These are phyloP conservation scores for Poeciliopsis prolifica DNA, from an alignment of 2,113 vertebrate genomes.

Conservation along the genomic window DNA sequence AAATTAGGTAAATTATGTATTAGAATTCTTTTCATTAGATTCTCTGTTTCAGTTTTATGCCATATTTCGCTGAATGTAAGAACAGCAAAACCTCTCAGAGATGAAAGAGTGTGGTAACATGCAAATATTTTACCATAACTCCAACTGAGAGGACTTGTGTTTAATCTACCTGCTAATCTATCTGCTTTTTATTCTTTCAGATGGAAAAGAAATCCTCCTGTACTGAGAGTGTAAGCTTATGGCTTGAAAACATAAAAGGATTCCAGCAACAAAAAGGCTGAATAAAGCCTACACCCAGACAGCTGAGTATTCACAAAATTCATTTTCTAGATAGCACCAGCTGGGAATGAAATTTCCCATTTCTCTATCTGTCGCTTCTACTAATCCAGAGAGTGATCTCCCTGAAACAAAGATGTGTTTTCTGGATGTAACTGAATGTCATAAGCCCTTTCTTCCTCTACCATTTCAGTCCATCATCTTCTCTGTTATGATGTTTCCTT, in stretches of 20 bases:
- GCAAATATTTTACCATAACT: neutral
- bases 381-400: constrained; percentile 64
- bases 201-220: constrained; percentile 18
- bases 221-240: constrained; percentile 26
- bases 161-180: too few relatives aligned
- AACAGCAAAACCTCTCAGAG: neutral
- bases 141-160: neutral
- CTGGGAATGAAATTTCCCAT: constrained; percentile 59
- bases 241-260: constrained; percentile 50
- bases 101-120: neutral
- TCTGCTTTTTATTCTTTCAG: constrained; percentile 1
- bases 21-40: neutral
- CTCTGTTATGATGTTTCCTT: constrained; percentile 35
- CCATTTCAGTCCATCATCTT: constrained; percentile 48
- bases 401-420: constrained; percentile 60
- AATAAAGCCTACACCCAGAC: constrained; percentile 54
- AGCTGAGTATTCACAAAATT: constrained; percentile 61
- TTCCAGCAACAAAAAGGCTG: constrained; percentile 36
- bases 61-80: neutral
- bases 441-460: constrained; percentile 49
- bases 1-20: neutral
- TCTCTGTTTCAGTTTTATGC: neutral
- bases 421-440: constrained; percentile 57
- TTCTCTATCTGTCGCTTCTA: constrained; percentile 67
- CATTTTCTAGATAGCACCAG: constrained; percentile 58